Percentiles rank a stretch among this genome's conserved stretches.
phyloP scores from a whole-genome alignment of 2,797 vertebrate genomes.

The Coilia nasus region DNA sequence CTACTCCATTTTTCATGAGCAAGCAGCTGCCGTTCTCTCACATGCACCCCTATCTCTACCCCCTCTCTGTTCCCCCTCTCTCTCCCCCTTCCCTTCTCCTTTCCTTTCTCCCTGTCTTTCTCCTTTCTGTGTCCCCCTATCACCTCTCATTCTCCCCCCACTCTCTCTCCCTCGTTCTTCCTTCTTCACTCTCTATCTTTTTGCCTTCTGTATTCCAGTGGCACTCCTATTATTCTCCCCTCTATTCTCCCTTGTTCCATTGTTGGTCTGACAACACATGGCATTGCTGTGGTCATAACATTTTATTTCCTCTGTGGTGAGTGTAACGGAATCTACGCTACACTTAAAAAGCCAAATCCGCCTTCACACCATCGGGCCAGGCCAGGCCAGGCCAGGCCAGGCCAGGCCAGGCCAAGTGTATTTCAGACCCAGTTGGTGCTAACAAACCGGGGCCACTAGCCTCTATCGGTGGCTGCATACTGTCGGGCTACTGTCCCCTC shows the following conservation, averaged over 20 bases:
- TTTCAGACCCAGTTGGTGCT: no score
- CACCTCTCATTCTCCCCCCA: no score
- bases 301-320: not conserved
- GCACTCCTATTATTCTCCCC: not conserved
- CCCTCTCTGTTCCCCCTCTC: not conserved
- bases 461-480: no score
- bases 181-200: no score
- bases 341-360: not conserved
- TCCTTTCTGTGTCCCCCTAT: no score
- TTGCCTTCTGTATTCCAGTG: no score
- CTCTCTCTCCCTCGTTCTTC: no score
- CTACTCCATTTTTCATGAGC: conserved; percentile 51
- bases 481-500: no score
- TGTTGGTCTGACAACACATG: not conserved
- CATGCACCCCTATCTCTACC: not conserved
- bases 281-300: not conserved
- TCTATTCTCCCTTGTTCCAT: not conserved
- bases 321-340: not conserved
- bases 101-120: not conserved
- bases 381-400: no score
- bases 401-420: no score
- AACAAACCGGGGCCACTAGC: no score
- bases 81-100: conserved; percentile 4
- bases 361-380: no score
- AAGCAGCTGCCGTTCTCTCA: conserved; percentile 46